phyloP scores from a whole-genome alignment of 2,797 vertebrate species.

The Dendrocincla tyrannina region DNA sequence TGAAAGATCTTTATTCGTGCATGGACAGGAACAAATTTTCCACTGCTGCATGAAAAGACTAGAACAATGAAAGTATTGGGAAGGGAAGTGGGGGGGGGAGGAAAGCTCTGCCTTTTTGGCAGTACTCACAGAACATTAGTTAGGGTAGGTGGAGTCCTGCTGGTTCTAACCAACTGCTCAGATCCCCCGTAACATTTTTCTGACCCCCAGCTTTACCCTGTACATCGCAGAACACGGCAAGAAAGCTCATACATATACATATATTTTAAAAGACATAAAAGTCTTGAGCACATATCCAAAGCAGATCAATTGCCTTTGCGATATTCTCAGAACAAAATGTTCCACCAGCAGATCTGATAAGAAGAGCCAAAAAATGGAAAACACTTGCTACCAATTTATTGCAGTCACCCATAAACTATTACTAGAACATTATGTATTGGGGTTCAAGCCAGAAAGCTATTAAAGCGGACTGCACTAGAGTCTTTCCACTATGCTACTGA shows the following conservation, averaged over 20 bases:
- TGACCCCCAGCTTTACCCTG: not conserved
- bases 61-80: constrained; percentile 38
- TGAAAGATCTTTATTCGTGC: constrained; percentile 31
- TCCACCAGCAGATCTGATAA: constrained; percentile 75
- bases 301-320: constrained; percentile 76
- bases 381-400: constrained; percentile 81
- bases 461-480: constrained; percentile 72
- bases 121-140: constrained; percentile 49
- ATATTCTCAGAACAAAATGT: constrained; percentile 80
- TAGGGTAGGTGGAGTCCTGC: constrained; percentile 48
- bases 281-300: constrained; percentile 64
- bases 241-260: constrained; percentile 11
- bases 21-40: constrained; percentile 29
- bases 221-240: not conserved
- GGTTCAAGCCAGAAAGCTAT: constrained; percentile 81
- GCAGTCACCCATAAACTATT: constrained; percentile 82
- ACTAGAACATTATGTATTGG: constrained; percentile 83
- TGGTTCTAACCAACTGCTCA: constrained; percentile 57
- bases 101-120: constrained; percentile 42
- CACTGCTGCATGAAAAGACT: constrained; percentile 41
- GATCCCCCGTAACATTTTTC: constrained; percentile 4
- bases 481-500: constrained; percentile 73
- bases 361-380: constrained; percentile 80
- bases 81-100: not conserved
- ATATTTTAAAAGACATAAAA: constrained; percentile 46